Evolutionary conservation across 2,888 invertebrate species (phyloP).

Genomic region (Drosophila meridionalis): DNA sequence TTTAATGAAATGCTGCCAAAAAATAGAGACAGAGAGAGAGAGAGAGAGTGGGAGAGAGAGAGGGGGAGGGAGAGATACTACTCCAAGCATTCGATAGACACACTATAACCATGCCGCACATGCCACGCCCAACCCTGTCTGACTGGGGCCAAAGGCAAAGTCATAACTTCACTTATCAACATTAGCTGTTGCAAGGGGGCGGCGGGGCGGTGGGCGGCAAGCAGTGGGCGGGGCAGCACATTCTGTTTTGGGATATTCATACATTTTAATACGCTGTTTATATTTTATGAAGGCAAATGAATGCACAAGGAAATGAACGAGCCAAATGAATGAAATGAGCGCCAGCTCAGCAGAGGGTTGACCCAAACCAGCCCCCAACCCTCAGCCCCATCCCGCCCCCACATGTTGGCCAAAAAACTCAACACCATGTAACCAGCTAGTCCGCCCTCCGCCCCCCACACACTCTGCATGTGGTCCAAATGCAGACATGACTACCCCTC

Average conservation of each 20-base stretch:
- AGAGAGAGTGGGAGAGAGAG: not conserved
- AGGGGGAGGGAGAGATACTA: not conserved
- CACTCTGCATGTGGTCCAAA: slow-evolving; percentile 37
- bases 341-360: slow-evolving; percentile 22
- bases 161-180: slow-evolving; percentile 83
- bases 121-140: slow-evolving; percentile 36
- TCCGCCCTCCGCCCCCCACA: not conserved
- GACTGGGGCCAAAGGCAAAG: slow-evolving; percentile 70
- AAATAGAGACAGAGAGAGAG: slow-evolving; percentile 38
- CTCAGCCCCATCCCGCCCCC: not conserved
- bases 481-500: slow-evolving; percentile 45
- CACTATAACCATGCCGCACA: slow-evolving; percentile 5
- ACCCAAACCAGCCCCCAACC: not conserved
- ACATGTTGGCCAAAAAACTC: slow-evolving; percentile 64
- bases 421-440: slow-evolving; percentile 69
- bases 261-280: slow-evolving; percentile 83
- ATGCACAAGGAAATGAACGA: slow-evolving; percentile 80
- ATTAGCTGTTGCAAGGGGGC: slow-evolving; percentile 70
- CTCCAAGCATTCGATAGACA: slow-evolving; percentile 31
- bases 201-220: not conserved
- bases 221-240: not conserved
- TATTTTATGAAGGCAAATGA: slow-evolving; percentile 82
- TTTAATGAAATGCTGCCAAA: slow-evolving; percentile 59
- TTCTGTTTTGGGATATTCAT: slow-evolving; percentile 78
- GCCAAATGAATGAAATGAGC: slow-evolving; percentile 68